phyloP scores from a whole-genome alignment of 1,140 invertebrate species.

The Scaptomyza graminum region DNA sequence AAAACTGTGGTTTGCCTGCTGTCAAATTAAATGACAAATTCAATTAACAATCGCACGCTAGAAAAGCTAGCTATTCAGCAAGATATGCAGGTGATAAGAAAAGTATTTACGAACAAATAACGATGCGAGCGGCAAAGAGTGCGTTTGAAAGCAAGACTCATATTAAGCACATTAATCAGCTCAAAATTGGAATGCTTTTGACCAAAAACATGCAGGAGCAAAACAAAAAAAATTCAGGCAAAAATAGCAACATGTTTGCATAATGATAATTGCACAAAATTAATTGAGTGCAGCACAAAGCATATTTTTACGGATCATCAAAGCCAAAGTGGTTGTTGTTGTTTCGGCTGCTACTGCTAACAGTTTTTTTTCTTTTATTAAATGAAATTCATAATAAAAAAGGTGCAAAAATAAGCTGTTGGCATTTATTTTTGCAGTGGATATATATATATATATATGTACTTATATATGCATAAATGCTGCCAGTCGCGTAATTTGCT shows the following conservation, averaged over 20 bases:
- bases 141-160: neutral
- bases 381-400: slow-evolving; percentile 59
- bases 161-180: slow-evolving; percentile 34
- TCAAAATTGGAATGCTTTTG: slow-evolving; percentile 69
- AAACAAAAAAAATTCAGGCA: too few species aligned
- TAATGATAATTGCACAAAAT: slow-evolving; percentile 67
- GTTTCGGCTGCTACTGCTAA: slow-evolving; percentile 12
- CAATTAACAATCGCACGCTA: slow-evolving; percentile 48
- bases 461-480: slow-evolving; percentile 20
- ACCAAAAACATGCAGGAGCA: slow-evolving; percentile 23
- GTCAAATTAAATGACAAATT: slow-evolving; percentile 55
- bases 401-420: slow-evolving; percentile 15
- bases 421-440: slow-evolving; percentile 59
- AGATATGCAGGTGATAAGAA: slow-evolving; percentile 30
- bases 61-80: too few species aligned
- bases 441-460: slow-evolving; percentile 50
- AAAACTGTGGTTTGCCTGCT: slow-evolving; percentile 28
- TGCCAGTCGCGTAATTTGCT: slow-evolving; percentile 60
- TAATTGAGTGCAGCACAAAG: slow-evolving; percentile 71
- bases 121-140: slow-evolving; percentile 25
- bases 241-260: slow-evolving; percentile 50
- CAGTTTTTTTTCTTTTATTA: slow-evolving; percentile 17
- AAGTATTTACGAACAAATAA: slow-evolving; percentile 26
- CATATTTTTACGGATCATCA: slow-evolving; percentile 56
- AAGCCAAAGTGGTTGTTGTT: slow-evolving; percentile 9